These are phyloP conservation scores for Carollia perspicillata DNA, from an alignment of 2,113 vertebrate species.

Conservation along the genomic window DNA sequence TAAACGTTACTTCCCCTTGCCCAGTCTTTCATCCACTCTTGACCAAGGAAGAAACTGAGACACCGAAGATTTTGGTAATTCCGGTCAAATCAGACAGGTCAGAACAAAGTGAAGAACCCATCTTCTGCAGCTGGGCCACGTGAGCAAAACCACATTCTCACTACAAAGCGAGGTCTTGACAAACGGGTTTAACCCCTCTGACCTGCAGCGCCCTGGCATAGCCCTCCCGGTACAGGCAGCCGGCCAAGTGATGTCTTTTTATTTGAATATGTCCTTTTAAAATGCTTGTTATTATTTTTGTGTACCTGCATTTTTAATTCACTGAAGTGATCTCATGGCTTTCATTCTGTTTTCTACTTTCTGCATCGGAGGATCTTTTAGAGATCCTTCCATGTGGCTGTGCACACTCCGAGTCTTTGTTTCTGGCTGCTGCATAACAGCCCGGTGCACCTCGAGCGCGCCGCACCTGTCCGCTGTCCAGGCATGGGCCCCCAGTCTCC, in stretches of 20 bases:
- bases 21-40: background rate
- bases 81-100: background rate
- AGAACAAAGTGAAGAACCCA: background rate
- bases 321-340: background rate
- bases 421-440: background rate
- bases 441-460: fast-evolving
- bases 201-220: fast-evolving
- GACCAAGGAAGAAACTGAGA: background rate
- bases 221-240: background rate
- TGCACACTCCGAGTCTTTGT: background rate
- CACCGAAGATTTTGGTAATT: background rate
- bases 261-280: background rate
- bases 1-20: background rate
- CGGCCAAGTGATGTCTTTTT: background rate
- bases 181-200: background rate
- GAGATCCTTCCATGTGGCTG: background rate
- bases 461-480: background rate
- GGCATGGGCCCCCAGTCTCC: background rate
- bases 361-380: background rate
- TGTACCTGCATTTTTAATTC: background rate
- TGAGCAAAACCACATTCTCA: background rate
- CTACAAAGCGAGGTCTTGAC: background rate
- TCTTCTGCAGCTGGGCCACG: fast-evolving
- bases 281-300: background rate
- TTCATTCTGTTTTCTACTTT: background rate